Evolutionary conservation across 2,797 vertebrate genomes (phyloP), one percentile per base, ranked within the genome.

Genomic region (Mastacembelus armatus): DNA sequence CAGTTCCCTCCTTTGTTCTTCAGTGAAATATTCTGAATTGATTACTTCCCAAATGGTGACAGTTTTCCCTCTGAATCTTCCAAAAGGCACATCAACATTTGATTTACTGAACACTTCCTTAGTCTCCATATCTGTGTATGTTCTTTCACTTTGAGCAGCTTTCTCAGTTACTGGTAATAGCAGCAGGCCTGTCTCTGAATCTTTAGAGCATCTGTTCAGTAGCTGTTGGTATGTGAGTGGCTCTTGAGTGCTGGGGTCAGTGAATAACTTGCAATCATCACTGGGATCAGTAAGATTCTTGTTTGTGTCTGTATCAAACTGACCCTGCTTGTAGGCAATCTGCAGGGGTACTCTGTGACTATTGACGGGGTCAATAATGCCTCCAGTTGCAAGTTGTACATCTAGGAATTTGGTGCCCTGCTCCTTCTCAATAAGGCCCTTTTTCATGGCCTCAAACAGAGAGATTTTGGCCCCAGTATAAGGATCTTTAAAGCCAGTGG

Each of bases 1-100:
- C 57, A 99, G 83, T 57, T 99, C 96, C 39, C 77, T 93, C 56
- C 95, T 93, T 90, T 99, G 97, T 66, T 95, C 95, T 30, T 93
- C 94, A 0, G 94, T 97, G 81, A 99, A 98, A 79, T 99, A 99
- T 45, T 99, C 97, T 0, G 97, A 99, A 83, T 96, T 97, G 44
- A 99, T 96, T 57, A 99, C 94, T 85, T 99, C 96, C 98, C 98
- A 99, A 77, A 98, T 95, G 10, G 95, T 98, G 77, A 98, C 92
- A 0, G 92, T 94, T 92, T 94, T 96, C 36, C 96, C 97, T 71
- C 93, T 93, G 78, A 98, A 97, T 72, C 42, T 93, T 73, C 97
- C 97, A 5, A 96, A 94, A 0, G 95, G 96, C 19, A 97, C 92
- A 0, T 91, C 91, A 0, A 98, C 86, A 0, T 91, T 94, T 47